Evolutionary conservation across 2,113 vertebrate genomes (phyloP).

Genomic region (Variabilichromis moorii): DNA sequence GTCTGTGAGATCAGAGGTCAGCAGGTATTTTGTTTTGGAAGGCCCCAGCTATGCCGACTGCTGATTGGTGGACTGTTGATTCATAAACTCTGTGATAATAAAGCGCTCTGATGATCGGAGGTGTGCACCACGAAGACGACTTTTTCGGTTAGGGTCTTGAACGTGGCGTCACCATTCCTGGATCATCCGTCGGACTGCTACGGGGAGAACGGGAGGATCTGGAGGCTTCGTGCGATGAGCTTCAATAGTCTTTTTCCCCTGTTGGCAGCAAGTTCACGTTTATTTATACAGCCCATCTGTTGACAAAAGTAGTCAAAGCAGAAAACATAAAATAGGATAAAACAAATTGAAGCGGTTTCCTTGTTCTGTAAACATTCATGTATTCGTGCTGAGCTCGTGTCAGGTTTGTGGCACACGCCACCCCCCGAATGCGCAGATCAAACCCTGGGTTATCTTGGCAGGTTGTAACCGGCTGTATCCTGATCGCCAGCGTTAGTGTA

Average conservation of each 20-base stretch:
- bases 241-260: neutral
- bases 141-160: neutral
- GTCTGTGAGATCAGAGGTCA: neutral
- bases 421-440: neutral
- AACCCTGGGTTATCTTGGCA: neutral
- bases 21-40: neutral
- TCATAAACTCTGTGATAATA: neutral
- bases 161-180: neutral
- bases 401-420: neutral
- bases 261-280: neutral
- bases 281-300: neutral
- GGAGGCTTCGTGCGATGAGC: neutral
- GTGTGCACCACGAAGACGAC: neutral
- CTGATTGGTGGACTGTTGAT: neutral
- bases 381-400: neutral
- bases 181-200: neutral
- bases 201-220: neutral
- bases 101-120: neutral
- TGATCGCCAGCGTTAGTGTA: neutral
- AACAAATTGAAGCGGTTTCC: neutral
- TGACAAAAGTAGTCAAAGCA: neutral
- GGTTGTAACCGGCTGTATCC: neutral
- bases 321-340: neutral
- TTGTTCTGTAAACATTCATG: neutral
- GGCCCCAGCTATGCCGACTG: neutral